Percentiles rank a stretch among this genome's conserved stretches.
Conservation (phyloP, 2,113 vertebrate species). For the Tragelaphus imberbis region DNA sequence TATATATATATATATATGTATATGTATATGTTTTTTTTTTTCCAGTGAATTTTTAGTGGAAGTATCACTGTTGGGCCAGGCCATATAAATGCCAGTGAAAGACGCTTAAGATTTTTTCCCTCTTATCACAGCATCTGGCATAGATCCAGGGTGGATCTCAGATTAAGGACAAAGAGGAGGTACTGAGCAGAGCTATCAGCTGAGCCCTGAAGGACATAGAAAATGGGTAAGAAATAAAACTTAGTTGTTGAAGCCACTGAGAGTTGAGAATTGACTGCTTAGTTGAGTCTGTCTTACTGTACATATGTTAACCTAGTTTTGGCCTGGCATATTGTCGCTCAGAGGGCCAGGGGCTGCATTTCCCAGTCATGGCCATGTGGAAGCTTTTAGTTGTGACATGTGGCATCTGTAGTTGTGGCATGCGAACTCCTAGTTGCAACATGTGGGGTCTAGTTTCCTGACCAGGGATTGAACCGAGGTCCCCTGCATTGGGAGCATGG, state of each 20-base stretch:
- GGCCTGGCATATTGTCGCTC: neutral
- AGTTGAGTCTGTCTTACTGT: neutral
- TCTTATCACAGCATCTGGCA: neutral
- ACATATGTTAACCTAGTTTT: neutral
- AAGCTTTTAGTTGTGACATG: fast-evolving
- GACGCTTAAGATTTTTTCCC: neutral
- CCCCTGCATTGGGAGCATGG: neutral
- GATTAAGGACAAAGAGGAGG: neutral
- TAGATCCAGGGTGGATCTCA: neutral
- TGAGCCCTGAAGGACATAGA: neutral
- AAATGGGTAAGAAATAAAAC: neutral
- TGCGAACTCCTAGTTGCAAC: neutral
- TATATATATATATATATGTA: fast-evolving
- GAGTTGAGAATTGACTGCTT: neutral
- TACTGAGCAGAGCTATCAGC: neutral
- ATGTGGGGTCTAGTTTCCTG: neutral
- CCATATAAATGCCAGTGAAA: neutral
- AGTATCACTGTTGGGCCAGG: neutral
- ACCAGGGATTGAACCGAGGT: neutral
- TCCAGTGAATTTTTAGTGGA: neutral
- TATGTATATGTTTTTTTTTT: neutral
- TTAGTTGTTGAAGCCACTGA: neutral
- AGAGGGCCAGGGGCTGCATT: neutral
- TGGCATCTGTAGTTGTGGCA: neutral
- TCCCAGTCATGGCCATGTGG: neutral